Evolutionary conservation across 2,888 invertebrate species (phyloP).

Genomic region (Caenorhabditis plicata): DNA sequence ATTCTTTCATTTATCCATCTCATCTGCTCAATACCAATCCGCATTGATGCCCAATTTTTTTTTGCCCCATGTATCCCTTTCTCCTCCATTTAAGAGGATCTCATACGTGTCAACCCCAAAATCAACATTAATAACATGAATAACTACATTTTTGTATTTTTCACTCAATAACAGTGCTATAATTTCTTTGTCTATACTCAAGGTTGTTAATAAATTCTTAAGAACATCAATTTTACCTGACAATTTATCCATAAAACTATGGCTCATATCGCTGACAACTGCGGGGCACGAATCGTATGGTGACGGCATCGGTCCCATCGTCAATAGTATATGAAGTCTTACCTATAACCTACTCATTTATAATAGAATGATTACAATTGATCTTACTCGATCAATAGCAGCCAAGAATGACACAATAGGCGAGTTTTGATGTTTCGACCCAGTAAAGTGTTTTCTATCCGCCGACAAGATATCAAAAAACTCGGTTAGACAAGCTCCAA

Average conservation of each 20-base stretch:
- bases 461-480: slow-evolving; percentile 50
- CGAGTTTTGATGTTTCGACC: slow-evolving; percentile 7
- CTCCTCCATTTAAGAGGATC: slow-evolving; percentile 7
- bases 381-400: slow-evolving; percentile 18
- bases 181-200: background rate
- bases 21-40: slow-evolving; percentile 6
- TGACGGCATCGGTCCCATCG: slow-evolving; percentile 50
- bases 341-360: slow-evolving; percentile 28
- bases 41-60: slow-evolving; percentile 11
- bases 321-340: slow-evolving; percentile 48
- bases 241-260: slow-evolving; percentile 18
- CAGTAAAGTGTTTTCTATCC: slow-evolving; percentile 49
- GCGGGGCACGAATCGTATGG: slow-evolving; percentile 46
- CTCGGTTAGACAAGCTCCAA: slow-evolving; percentile 32
- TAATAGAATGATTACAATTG: background rate
- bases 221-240: slow-evolving; percentile 17
- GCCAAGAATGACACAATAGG: slow-evolving; percentile 21
- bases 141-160: background rate
- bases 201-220: too few species aligned
- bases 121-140: too few species aligned
- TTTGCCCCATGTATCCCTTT: too few species aligned
- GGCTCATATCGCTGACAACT: slow-evolving; percentile 12
- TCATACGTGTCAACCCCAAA: slow-evolving; percentile 17
- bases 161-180: background rate
- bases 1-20: background rate